Conservation (phyloP, 2,797 vertebrate species). For the Anabacerthia variegaticeps region DNA sequence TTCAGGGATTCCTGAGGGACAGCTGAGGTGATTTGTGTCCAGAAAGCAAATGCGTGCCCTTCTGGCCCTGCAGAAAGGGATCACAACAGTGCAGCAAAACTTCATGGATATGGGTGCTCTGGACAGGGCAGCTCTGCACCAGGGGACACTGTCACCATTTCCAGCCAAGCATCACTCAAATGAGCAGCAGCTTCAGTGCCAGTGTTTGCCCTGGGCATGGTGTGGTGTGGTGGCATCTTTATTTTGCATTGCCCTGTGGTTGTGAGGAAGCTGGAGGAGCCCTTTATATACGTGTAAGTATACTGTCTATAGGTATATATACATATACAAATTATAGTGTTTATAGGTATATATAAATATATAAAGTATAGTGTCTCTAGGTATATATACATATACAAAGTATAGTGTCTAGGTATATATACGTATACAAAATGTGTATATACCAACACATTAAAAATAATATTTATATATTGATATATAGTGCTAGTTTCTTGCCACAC, state of each 20-base stretch:
- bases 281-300: background rate
- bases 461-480: background rate
- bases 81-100: background rate
- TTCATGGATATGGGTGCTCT: accelerated
- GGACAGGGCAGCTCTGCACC: too few relatives aligned
- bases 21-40: background rate
- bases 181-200: background rate
- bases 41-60: background rate
- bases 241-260: background rate
- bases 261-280: background rate
- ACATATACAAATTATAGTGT: too few relatives aligned
- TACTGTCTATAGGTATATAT: accelerated
- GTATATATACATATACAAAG: background rate
- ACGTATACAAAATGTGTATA: too few relatives aligned
- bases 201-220: background rate
- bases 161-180: accelerated
- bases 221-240: background rate
- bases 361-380: accelerated
- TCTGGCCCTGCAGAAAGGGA: background rate
- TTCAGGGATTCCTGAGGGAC: background rate
- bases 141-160: background rate
- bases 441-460: background rate
- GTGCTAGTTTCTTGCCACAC: background rate
- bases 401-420: too few relatives aligned
- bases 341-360: too few relatives aligned